Base-by-base conservation (phyloP, 2,888 invertebrate species). In the Clivina fossor region DNA sequence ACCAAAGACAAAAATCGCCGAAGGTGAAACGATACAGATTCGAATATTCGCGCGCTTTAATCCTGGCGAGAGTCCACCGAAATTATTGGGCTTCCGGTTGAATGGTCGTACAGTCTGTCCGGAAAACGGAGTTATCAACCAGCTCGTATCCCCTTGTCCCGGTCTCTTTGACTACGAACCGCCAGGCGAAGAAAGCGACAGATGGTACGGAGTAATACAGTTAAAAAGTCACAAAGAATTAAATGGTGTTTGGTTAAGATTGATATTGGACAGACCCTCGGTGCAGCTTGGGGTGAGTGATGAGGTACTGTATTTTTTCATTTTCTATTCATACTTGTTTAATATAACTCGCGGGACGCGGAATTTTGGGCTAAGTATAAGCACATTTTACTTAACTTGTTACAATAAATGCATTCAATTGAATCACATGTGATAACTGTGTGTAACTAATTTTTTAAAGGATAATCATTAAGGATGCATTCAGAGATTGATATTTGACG, bases 161-260 rank as follows among this genome's bases (percentile, higher is more conserved):
- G 26, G 2, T 13, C 13, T 26, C 24, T 84, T 84, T 68, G 71
- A 70, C 46, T 84, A 83, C 67, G 71, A 71, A 58, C 79, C 81
- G 57, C 73, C 76, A 0, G 75, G 77, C 1, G 71, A 75, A 0
- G 82, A 82, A 63, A 72, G 75, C 0, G 81, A 81, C 24, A 68
- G 80, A 22, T 84, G 83, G 82, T 82, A 81, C 63, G 84, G 82
- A 0, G 77, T 77, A 2, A 73, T 83, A n/a, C 77, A 78, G 58
- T 66, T 84, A 1, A 76, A 76, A 13, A 66, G 65, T 0, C 80
- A 81, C 55, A 78, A 78, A 60, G 80, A 78, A 0, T 71, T 84
- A 3, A 75, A 78, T 54, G 81, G 82, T 0, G 69, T 83, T 1
- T 81, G 81, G 78, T 68, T 84, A 8, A 78, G 81, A 46, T 68